Percentiles rank a stretch among this genome's conserved stretches.
Conservation (phyloP, 2,113 vertebrate genomes). For the Vidua macroura region DNA sequence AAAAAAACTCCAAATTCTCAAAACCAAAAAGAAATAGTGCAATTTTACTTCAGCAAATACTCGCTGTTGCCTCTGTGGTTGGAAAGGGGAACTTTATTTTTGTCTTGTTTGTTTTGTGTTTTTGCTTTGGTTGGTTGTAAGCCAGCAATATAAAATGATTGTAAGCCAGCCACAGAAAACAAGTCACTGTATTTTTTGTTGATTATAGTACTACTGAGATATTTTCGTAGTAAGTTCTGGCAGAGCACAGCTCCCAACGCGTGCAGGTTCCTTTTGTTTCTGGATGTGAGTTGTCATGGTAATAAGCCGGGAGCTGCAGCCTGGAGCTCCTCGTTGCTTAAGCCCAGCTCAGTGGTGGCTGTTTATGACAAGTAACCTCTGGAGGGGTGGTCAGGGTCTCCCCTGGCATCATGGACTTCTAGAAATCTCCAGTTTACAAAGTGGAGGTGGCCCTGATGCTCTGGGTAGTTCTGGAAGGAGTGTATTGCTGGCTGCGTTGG, state of each 20-base stretch:
- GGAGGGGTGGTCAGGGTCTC: not conserved
- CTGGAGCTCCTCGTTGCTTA: not conserved
- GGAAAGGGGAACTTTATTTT: not conserved
- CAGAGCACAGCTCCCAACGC: not conserved
- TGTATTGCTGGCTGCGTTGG: not conserved
- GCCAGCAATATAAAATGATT: slow-evolving; percentile 4
- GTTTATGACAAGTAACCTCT: not conserved
- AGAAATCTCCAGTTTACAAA: not conserved
- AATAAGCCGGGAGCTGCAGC: not conserved
- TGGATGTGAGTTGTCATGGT: slow-evolving; percentile 21
- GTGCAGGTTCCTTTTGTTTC: slow-evolving; percentile 18
- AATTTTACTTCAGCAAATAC: not conserved
- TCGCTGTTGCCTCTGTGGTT: not conserved
- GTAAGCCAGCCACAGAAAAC: slow-evolving; percentile 30
- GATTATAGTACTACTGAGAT: slow-evolving; percentile 46
- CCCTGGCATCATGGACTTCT: fast-evolving
- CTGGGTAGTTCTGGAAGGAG: not conserved
- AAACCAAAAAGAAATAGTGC: not conserved
- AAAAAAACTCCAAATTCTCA: fast-evolving
- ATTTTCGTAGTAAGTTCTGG: slow-evolving; percentile 24
- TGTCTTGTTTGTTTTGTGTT: slow-evolving; percentile 9
- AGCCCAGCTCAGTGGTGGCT: fast-evolving
- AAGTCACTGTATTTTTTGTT: slow-evolving; percentile 21
- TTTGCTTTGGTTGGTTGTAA: slow-evolving; percentile 40
- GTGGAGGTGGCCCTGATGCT: not conserved